Conservation (phyloP, 2,888 invertebrate species). For the Sesia bembeciformis region DNA sequence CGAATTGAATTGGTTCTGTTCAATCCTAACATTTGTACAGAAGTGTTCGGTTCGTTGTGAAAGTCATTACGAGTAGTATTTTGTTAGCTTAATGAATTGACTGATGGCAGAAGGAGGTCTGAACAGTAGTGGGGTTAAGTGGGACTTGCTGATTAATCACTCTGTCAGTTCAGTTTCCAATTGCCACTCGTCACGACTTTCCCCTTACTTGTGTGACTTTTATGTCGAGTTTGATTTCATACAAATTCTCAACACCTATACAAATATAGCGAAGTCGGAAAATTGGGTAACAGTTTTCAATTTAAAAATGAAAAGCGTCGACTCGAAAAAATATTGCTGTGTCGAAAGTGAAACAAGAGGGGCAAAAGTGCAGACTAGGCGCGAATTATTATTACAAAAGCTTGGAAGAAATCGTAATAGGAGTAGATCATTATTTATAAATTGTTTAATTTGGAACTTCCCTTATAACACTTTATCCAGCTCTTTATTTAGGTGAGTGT, state of each 20-base stretch:
- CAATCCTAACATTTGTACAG: constrained; percentile 39
- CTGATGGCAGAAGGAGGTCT: constrained; percentile 65
- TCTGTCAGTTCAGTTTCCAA: constrained; percentile 43
- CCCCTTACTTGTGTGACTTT: constrained; percentile 41
- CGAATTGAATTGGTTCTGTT: constrained; percentile 14
- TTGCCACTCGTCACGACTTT: constrained; percentile 1
- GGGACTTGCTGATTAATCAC: constrained; percentile 70
- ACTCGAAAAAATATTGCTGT: not conserved
- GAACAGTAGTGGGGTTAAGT: constrained; percentile 70
- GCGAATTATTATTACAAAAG: not conserved
- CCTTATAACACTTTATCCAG: constrained; percentile 25
- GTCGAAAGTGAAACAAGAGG: not conserved
- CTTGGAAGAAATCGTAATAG: constrained; percentile 4
- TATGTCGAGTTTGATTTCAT: constrained; percentile 14
- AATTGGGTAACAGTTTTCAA: not conserved
- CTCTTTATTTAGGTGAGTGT: constrained; percentile 40
- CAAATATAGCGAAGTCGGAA: not conserved
- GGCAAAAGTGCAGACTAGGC: not conserved
- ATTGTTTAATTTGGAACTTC: constrained; percentile 25
- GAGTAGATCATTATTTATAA: constrained; percentile 16
- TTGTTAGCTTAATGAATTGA: constrained; percentile 74
- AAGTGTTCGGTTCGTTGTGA: constrained; percentile 46
- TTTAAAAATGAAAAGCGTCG: not conserved
- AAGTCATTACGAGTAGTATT: constrained; percentile 69
- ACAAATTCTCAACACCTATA: not conserved